phyloP scores from a whole-genome alignment of 2,888 invertebrate genomes.

The Chrysotoxum bicinctum region DNA sequence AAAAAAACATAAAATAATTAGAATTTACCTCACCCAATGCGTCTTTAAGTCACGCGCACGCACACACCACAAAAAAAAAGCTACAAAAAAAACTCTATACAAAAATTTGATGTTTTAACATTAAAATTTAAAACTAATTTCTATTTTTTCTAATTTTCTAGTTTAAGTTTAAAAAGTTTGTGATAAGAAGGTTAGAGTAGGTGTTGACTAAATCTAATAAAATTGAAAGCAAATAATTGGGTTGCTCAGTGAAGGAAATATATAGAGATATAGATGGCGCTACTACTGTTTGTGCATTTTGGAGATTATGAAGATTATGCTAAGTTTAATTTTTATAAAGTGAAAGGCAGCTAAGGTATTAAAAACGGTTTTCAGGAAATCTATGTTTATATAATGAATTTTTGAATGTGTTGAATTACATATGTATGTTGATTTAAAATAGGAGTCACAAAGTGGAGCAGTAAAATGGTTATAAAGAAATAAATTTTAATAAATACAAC shows the following conservation, averaged over 20 bases:
- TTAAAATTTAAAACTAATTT: neutral
- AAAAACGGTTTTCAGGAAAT: neutral
- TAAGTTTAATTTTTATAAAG: neutral
- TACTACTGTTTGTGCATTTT: neutral
- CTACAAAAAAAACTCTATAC: conserved; percentile 24
- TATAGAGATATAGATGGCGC: neutral
- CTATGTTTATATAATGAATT: neutral
- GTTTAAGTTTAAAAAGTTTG: neutral
- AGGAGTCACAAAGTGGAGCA: too few relatives aligned
- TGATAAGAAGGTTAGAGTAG: neutral
- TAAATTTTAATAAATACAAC: too few relatives aligned
- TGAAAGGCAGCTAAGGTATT: neutral
- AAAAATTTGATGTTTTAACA: neutral
- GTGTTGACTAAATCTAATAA: neutral
- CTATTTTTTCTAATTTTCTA: neutral
- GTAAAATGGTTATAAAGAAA: too few relatives aligned
- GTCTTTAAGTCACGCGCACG: conserved; percentile 54
- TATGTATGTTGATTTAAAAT: too few relatives aligned
- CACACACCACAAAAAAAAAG: conserved; percentile 62
- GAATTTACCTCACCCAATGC: conserved; percentile 64
- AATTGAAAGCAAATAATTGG: conserved; percentile 32
- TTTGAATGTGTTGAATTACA: neutral
- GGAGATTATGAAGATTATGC: neutral
- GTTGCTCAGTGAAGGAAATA: conserved; percentile 4
- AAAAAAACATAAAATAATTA: conserved; percentile 59